Base-by-base conservation (phyloP, 1,140 invertebrate species). In the Drosophila tropicalis region DNA sequence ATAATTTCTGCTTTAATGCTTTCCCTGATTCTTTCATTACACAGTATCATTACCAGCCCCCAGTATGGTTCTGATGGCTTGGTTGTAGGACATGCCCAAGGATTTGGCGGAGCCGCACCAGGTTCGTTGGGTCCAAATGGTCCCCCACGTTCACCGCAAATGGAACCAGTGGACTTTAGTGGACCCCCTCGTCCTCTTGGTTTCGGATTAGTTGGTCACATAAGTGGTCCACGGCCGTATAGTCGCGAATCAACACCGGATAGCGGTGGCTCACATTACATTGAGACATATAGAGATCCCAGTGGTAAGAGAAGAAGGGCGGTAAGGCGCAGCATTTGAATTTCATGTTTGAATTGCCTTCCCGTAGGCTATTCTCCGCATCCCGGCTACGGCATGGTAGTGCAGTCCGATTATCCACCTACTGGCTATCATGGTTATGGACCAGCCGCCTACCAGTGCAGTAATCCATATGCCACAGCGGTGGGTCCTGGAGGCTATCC, bases 161-260 rank as follows among this genome's bases (percentile, higher is more conserved):
- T 94, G 89, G 94, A 95, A 87, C 93, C 94, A 40, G 93, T 95
- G 61, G 94, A 95, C 93, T 95, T 94, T 78, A 95, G 94, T 84
- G 94, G 77, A 75, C 93, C 70, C 13, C 90, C 91, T 5, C 73
- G 91, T 17, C 91, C 91, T 0, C 64, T 92, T 12, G 91, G 91
- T 63, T 91, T 92, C 36, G 91, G 91, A 4, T 64, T 93, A 62
- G 92, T 93, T 13, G 93, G 92, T 10, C 90, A 92, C 70, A 90
- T 92, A 32, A 82, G 87, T 36, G 90, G 91, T 3, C 83, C 93
- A 19, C 96, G 96, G 1, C 82, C 93, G 4, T 97, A 97, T 90
- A 97, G 96, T 92, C 94, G 96, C 69, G 96, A 97, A 92, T 97
- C 96, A 36, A 97, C 96, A 41, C 95, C 95, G 9, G 96, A 97